Base-by-base conservation (phyloP, 2,797 vertebrate species). In the Merluccius polli region DNA sequence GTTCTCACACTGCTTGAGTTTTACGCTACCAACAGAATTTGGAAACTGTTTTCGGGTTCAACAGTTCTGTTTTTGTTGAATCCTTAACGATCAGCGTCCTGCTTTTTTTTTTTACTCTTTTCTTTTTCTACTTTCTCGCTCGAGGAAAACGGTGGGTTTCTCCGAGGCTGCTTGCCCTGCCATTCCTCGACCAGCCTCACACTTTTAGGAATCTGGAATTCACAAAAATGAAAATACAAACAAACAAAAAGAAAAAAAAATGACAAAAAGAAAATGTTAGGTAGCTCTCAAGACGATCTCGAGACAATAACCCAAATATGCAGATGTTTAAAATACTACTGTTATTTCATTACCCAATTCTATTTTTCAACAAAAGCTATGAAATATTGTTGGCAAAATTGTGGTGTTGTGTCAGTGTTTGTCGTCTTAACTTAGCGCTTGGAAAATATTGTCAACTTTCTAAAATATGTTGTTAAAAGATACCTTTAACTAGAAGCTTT, bases 161-260 rank as follows among this genome's bases (percentile, higher is more conserved):
- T 93, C 94, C 83, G 83, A 89, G 93, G 94, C 91, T 92, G 94
- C 95, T 95, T 95, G 93, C 95, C 95, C 94, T 92, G 90, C 89
- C 89, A 92, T 91, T 94, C 95, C 91, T 92, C 94, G 90, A 90
- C 90, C 93, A 91, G 92, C 89, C 90, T 93, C 91, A 89, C 91
- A 87, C 93, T 95, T 95, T 95, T 98, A 99, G 95, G 96, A 95
- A 97, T 97, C 98, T 99, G 95, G 83, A 95, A 95, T 89, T 93
- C 80, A 93, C 93, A 89, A 93, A 93, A 92, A 84, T 85, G 82
- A 87, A 92, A 86, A 91, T 85, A 91, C 82, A 84, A 89, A 90
- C 87, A 89, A 91, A 88, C 67, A 84, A 83, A 89, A 91, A 88
- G 59, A 84, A 83, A 74, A 74, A 77, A 78, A 83, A 81, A 80